phyloP scores from a whole-genome alignment of 2,113 vertebrate genomes.

The Tichodroma muraria region DNA sequence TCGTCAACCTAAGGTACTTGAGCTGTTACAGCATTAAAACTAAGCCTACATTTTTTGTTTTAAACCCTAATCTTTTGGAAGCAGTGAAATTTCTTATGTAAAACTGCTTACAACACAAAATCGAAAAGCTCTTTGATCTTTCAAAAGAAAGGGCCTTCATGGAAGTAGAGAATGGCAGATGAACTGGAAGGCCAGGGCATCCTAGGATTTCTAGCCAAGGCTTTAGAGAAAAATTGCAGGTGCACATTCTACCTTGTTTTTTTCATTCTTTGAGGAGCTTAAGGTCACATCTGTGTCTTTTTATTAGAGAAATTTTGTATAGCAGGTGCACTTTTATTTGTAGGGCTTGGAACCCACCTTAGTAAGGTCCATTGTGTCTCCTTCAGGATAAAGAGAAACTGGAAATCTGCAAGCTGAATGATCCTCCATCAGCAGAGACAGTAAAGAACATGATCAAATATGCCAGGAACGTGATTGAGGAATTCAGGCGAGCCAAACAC shows the following conservation, averaged over 20 bases:
- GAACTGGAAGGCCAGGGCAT: neutral
- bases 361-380: neutral
- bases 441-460: slow-evolving; percentile 85
- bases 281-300: slow-evolving; percentile 2
- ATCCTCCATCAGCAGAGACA: slow-evolving; percentile 73
- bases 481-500: slow-evolving; percentile 86
- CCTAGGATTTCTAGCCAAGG: neutral
- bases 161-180: neutral
- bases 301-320: neutral
- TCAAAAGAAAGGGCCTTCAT: neutral
- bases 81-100: neutral
- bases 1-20: neutral
- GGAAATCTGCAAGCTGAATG: slow-evolving; percentile 77
- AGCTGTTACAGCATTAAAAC: neutral
- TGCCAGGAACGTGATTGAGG: slow-evolving; percentile 81
- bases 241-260: slow-evolving; percentile 4
- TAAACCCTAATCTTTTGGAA: neutral
- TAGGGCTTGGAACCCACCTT: neutral
- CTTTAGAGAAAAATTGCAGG: slow-evolving; percentile 7
- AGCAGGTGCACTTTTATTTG: neutral
- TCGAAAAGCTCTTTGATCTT: neutral
- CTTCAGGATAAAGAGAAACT: slow-evolving; percentile 86
- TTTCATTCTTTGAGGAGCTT: neutral
- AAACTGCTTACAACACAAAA: neutral
- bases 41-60: neutral